Evolutionary conservation across 2,888 invertebrate species (phyloP), one percentile per base, ranked within the genome.

Genomic region (Coecobrya sp.): DNA sequence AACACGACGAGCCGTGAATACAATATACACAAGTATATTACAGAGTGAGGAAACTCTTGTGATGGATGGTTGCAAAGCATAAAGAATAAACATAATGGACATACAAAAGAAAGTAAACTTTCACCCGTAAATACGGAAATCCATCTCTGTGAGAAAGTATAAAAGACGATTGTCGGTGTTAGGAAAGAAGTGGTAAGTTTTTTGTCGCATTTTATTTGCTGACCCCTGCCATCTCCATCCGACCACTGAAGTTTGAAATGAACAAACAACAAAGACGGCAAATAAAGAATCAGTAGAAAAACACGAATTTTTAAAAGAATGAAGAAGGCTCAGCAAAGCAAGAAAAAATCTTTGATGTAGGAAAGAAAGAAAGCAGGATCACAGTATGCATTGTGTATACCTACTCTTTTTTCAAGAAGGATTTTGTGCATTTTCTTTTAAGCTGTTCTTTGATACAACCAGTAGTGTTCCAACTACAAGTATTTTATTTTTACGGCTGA

Each of bases 401-500:
- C 13, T 49, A 3, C 11, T 49, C 49, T 49, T 49, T 49, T 7
- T 49, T 10, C 49, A 13, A 13, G 13, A 59, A 19, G 59, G 59
- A 59, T 49, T 49, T 49, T 49, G 11, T 13, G 49, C 49, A 10
- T 49, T 13, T 49, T 11, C 11, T 49, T 13, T 49, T 13, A 49
- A 76, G 76, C 76, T 59, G 76, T 36, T 62, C 62, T 87, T 87
- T 59, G 87, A 76, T 79, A 76, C 59, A 4, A 7, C 49, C 1
- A 49, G 13, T 62, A n/a, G 84, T 59, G n/a, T 59, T 19, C 59
- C 59, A 7, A 4, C 5, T 4, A 7, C 22, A n/a, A n/a, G n/a
- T n/a, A n/a, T n/a, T 59, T 19, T 19, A 59, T 59, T 59, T 22
- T 59, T 8, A 19, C 19, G 1, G 7, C 59, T n/a, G 4, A 8